Percentiles rank a stretch among this genome's conserved stretches.
Evolutionary conservation across 2,113 vertebrate genomes (phyloP).

Genomic region (Prunella himalayana): DNA sequence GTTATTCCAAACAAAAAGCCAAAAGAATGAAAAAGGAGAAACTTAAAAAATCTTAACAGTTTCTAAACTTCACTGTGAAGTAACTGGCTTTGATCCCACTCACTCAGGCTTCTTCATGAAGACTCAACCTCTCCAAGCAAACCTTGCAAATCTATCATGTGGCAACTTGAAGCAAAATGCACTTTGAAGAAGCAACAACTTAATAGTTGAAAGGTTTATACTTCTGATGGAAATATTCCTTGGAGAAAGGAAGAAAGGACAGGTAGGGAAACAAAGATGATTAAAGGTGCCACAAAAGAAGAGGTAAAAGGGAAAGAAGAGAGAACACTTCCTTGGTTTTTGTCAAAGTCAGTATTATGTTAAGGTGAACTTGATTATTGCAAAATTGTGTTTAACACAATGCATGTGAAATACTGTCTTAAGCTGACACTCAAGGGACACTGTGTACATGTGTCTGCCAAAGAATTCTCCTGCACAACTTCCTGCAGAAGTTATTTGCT

Average conservation of each 20-base stretch:
- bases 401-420: background rate
- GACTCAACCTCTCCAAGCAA: background rate
- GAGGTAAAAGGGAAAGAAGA: background rate
- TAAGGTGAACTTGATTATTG: background rate
- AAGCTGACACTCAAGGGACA: background rate
- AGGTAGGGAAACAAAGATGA: background rate
- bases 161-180: background rate
- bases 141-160: fast-evolving
- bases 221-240: background rate
- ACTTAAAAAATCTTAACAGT: background rate
- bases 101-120: background rate
- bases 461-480: background rate
- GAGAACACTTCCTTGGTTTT: background rate
- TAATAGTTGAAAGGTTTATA: background rate
- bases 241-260: background rate
- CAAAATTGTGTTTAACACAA: background rate
- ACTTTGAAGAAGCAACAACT: background rate
- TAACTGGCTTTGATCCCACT: background rate
- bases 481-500: background rate
- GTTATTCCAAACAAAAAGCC: background rate
- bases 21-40: background rate
- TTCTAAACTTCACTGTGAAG: background rate
- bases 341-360: background rate
- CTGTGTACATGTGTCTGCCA: background rate
- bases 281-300: background rate